These are phyloP conservation scores for Whitmania pigra DNA, from an alignment of 1,140 invertebrate genomes.

Conservation along the genomic window DNA sequence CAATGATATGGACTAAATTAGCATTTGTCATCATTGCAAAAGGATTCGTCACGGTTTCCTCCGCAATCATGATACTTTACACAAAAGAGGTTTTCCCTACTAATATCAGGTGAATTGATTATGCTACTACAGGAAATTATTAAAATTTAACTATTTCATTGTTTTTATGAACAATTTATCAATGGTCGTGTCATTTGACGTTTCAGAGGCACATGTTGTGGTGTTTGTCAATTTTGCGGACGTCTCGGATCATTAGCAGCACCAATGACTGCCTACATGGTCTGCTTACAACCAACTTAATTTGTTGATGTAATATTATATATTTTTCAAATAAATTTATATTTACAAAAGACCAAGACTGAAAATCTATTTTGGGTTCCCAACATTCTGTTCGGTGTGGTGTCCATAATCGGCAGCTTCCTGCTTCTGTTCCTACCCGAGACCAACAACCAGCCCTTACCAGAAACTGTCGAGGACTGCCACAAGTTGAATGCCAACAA, in stretches of 20 bases:
- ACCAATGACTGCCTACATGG: conserved; percentile 1
- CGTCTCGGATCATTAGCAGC: not conserved
- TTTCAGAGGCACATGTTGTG: conserved; percentile 1
- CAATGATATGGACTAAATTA: not conserved
- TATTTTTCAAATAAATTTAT: too few relatives aligned
- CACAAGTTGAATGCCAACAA: not conserved
- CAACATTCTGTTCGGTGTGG: conserved; percentile 11
- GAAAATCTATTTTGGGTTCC: conserved; percentile 6
- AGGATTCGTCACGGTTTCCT: conserved; percentile 11
- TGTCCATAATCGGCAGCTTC: conserved; percentile 17
- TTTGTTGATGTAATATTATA: too few relatives aligned
- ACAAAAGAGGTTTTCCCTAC: conserved; percentile 16
- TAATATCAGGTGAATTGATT: not conserved
- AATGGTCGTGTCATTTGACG: not conserved
- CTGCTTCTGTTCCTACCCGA: conserved; percentile 19
- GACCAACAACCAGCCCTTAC: conserved; percentile 17
- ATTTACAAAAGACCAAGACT: too few relatives aligned
- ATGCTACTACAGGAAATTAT: too few relatives aligned
- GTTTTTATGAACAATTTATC: not conserved
- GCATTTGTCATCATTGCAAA: conserved; percentile 10
- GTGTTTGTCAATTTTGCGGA: not conserved
- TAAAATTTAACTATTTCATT: too few relatives aligned
- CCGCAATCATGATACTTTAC: conserved; percentile 9
- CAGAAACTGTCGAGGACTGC: conserved; percentile 19
- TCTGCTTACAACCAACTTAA: not conserved